Conservation (phyloP, 2,888 invertebrate species). For the Aleiodes alternator region DNA sequence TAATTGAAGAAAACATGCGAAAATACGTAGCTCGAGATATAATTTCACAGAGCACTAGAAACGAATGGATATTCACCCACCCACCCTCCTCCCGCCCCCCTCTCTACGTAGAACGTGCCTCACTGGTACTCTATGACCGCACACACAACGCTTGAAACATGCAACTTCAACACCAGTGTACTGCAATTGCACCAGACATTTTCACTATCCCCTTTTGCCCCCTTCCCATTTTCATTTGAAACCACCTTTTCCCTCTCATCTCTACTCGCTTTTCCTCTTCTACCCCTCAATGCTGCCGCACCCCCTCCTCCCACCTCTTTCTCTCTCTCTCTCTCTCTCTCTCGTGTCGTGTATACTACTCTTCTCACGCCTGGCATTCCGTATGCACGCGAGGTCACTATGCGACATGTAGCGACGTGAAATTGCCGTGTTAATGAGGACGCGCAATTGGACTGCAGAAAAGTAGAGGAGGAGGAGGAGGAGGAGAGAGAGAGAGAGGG, state of each 20-base stretch:
- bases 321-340: background rate
- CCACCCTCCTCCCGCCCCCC: no score
- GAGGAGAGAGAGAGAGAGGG: background rate
- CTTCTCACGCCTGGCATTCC: constrained; percentile 36
- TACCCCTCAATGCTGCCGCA: no score
- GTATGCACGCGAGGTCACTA: constrained; percentile 31
- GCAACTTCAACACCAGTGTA: constrained; percentile 46
- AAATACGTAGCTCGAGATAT: constrained; percentile 44
- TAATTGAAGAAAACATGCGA: constrained; percentile 17
- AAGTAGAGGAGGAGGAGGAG: background rate
- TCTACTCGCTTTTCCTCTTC: constrained; percentile 12
- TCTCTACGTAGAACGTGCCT: constrained; percentile 48
- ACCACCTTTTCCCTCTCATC: constrained; percentile 16
- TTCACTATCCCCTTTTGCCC: background rate
- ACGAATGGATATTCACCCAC: constrained; percentile 45
- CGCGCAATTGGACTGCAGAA: constrained; percentile 23
- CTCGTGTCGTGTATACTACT: constrained; percentile 16
- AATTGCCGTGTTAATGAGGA: constrained; percentile 29
- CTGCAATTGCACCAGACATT: constrained; percentile 37
- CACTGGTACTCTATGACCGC: constrained; percentile 48
- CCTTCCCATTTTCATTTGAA: background rate
- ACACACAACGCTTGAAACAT: constrained; percentile 51
- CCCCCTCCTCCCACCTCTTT: no score
- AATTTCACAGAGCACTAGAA: constrained; percentile 54
- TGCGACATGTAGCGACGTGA: constrained; percentile 46